These are phyloP conservation scores for Plutella xylostella DNA, from an alignment of 2,888 invertebrate genomes.

Conservation along the genomic window DNA sequence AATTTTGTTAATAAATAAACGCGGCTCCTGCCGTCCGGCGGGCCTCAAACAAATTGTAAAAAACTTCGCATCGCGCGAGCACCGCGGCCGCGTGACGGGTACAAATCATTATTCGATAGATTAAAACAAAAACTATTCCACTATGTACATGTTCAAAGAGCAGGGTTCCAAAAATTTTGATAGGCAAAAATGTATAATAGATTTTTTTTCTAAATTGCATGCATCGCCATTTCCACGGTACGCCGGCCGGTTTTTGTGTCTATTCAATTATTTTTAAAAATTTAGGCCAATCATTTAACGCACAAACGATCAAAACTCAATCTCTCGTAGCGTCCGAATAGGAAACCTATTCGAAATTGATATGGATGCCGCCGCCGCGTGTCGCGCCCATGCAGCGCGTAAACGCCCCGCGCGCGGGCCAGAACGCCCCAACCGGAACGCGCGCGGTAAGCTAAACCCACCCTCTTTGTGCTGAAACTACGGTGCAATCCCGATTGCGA, in stretches of 20 bases:
- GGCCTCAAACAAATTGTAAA: constrained; percentile 50
- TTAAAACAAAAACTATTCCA: too few species aligned
- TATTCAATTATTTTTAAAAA: too few species aligned
- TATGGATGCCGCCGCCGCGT: constrained; percentile 63
- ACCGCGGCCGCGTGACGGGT: constrained; percentile 57
- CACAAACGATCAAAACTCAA: constrained; percentile 65
- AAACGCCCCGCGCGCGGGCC: constrained; percentile 39
- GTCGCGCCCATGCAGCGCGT: constrained; percentile 61
- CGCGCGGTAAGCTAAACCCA: too few species aligned
- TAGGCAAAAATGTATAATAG: too few species aligned
- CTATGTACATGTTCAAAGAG: too few species aligned
- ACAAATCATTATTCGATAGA: constrained; percentile 63
- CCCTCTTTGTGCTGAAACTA: too few species aligned
- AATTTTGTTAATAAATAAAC: constrained; percentile 70
- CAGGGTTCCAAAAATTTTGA: too few species aligned
- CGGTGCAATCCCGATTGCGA: constrained; percentile 24
- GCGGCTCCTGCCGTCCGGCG: constrained; percentile 50
- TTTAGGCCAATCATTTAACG: constrained; percentile 64
- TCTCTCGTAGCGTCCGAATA: constrained; percentile 54
- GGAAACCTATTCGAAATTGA: constrained; percentile 68
- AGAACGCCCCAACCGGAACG: constrained; percentile 36
- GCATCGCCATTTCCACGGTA: too few species aligned
- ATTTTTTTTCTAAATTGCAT: too few species aligned
- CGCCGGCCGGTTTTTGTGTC: too few species aligned
- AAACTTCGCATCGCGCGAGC: constrained; percentile 47